A percentile compares a stretch with the other conserved stretches of the same genome.
Evolutionary conservation across 2,888 invertebrate genomes (phyloP).

Genomic region (Hypsopygia costalis): DNA sequence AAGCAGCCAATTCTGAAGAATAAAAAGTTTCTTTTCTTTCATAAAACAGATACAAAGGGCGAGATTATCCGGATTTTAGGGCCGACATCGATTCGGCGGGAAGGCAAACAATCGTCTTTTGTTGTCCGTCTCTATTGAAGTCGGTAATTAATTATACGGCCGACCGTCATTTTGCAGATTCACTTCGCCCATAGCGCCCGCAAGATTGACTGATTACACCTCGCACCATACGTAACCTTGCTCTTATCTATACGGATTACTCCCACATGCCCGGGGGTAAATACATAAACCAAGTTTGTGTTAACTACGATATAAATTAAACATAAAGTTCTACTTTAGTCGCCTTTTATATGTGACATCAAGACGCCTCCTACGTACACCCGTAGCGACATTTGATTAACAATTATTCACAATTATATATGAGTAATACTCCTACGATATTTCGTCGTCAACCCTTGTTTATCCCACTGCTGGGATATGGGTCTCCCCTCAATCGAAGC

Average conservation of each 20-base stretch:
- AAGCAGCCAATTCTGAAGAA: slow-evolving; percentile 51
- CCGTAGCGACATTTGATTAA: too few relatives aligned
- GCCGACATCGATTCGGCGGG: slow-evolving; percentile 66
- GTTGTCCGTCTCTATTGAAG: slow-evolving; percentile 66
- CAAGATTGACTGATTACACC: slow-evolving; percentile 52
- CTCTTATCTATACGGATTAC: slow-evolving; percentile 8
- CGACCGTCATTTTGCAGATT: slow-evolving; percentile 65
- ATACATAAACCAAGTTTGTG: background rate
- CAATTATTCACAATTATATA: too few relatives aligned
- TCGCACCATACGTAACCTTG: slow-evolving; percentile 21
- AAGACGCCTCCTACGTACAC: too few relatives aligned
- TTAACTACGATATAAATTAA: too few relatives aligned
- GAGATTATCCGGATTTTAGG: slow-evolving; percentile 71
- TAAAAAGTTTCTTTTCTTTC: slow-evolving; percentile 71
- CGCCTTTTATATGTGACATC: too few relatives aligned
- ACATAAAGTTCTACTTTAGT: too few relatives aligned
- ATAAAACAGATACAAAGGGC: slow-evolving; percentile 67
- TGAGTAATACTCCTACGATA: too few relatives aligned
- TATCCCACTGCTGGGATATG: too few relatives aligned
- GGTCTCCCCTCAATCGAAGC: too few relatives aligned
- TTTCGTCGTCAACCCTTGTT: too few relatives aligned
- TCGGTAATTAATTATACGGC: slow-evolving; percentile 69
- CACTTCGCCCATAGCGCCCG: slow-evolving; percentile 48
- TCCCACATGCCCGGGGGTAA: background rate
- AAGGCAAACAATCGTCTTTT: slow-evolving; percentile 75